These are phyloP conservation scores for Macaria liturata DNA, from an alignment of 2,888 invertebrate genomes.

Conservation along the genomic window DNA sequence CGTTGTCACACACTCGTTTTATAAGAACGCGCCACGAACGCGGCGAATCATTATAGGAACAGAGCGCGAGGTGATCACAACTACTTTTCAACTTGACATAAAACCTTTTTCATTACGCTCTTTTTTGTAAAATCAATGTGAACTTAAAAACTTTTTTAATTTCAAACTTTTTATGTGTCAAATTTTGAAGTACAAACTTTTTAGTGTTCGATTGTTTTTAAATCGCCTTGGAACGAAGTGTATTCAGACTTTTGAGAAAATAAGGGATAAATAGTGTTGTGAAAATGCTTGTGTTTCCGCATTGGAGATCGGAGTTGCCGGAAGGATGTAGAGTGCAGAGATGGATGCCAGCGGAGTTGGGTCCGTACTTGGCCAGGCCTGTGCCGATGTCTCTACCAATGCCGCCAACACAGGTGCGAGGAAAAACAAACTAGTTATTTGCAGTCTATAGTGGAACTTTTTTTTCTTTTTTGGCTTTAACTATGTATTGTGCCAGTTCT, in stretches of 20 bases:
- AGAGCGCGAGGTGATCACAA: slow-evolving; percentile 66
- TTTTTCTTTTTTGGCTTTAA: too few relatives aligned
- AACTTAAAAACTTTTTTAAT: too few relatives aligned
- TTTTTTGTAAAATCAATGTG: too few relatives aligned
- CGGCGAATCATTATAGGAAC: slow-evolving; percentile 65
- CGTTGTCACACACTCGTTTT: slow-evolving; percentile 75
- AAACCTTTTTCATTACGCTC: too few relatives aligned
- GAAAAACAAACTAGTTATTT: slow-evolving; percentile 4
- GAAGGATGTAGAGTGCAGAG: slow-evolving; percentile 65
- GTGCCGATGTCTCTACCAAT: slow-evolving; percentile 52
- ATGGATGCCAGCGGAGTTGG: slow-evolving; percentile 77
- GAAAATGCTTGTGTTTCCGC: slow-evolving; percentile 77
- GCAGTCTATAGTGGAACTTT: background rate
- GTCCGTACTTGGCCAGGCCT: slow-evolving; percentile 69
- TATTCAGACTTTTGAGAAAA: slow-evolving; percentile 8
- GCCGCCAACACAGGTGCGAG: slow-evolving; percentile 70
- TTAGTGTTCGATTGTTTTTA: too few relatives aligned
- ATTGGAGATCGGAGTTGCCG: slow-evolving; percentile 66
- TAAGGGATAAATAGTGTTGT: slow-evolving; percentile 33
- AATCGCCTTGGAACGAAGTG: too few relatives aligned
- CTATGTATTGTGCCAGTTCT: too few relatives aligned
- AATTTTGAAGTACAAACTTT: too few relatives aligned
- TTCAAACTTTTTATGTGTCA: too few relatives aligned
- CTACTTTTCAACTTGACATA: slow-evolving; percentile 20
- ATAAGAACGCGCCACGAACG: slow-evolving; percentile 69